phyloP scores from a whole-genome alignment of 1,140 invertebrate genomes.

The Formica exsecta region DNA sequence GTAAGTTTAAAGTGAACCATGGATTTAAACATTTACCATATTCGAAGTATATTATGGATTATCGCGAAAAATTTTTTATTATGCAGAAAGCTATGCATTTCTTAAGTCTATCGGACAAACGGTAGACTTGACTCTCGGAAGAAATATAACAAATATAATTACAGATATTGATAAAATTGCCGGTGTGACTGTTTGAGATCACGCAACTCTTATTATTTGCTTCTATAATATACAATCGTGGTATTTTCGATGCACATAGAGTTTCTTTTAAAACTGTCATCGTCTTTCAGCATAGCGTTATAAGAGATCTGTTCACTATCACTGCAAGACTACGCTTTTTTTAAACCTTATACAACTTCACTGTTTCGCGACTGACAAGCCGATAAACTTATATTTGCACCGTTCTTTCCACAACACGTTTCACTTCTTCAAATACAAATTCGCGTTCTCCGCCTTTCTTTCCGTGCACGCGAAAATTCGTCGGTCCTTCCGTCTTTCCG shows the following conservation, averaged over 20 bases:
- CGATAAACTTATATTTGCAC: background rate
- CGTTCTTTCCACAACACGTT: background rate
- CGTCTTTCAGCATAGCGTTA: background rate
- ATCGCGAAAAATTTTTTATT: background rate
- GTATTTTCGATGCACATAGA: background rate
- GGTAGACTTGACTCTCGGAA: background rate
- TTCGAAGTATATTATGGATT: background rate
- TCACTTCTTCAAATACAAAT: slow-evolving; percentile 3
- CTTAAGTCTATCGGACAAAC: background rate
- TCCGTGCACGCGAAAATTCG: background rate
- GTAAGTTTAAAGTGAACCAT: background rate
- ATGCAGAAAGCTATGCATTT: background rate
- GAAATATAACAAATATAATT: background rate
- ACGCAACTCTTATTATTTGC: background rate
- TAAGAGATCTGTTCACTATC: slow-evolving; percentile 20
- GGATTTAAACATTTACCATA: background rate
- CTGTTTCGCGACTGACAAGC: background rate
- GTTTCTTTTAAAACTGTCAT: background rate
- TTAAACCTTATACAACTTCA: background rate
- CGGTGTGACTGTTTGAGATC: background rate
- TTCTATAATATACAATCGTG: background rate
- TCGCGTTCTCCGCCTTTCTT: background rate
- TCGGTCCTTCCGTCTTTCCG: background rate
- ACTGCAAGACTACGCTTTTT: background rate
- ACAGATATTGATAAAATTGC: background rate